These are phyloP conservation scores for Allophyes oxyacanthae DNA, from an alignment of 2,888 invertebrate species.

Conservation along the genomic window DNA sequence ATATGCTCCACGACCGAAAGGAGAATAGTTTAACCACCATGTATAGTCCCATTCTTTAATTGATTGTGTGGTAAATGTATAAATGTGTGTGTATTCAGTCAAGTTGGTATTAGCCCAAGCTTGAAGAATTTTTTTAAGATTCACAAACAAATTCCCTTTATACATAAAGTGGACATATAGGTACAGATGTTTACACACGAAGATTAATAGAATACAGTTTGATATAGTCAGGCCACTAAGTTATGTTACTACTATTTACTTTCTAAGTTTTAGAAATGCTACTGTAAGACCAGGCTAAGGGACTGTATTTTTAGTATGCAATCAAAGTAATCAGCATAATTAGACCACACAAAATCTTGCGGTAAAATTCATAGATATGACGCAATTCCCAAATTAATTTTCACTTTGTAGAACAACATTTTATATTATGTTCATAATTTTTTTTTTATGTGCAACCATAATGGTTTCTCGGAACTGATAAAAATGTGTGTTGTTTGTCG, in stretches of 20 bases:
- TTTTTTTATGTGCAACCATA: too few relatives aligned
- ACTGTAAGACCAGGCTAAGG: constrained; percentile 5
- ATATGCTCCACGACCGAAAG: too few relatives aligned
- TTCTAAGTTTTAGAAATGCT: constrained; percentile 6
- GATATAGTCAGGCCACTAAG: neutral
- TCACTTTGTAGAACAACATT: constrained; percentile 4
- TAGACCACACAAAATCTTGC: constrained; percentile 32
- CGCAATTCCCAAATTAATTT: constrained; percentile 11
- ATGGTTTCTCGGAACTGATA: constrained; percentile 13
- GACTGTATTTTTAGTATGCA: constrained; percentile 23
- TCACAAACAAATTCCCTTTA: constrained; percentile 16
- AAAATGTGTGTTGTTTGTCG: neutral
- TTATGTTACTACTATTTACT: constrained; percentile 11
- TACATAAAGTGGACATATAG: constrained; percentile 1
- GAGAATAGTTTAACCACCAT: too few relatives aligned
- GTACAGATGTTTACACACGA: neutral
- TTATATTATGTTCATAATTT: neutral
- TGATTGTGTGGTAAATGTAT: neutral
- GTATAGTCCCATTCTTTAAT: too few relatives aligned
- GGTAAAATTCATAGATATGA: constrained; percentile 33
- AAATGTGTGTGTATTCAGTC: constrained; percentile 2
- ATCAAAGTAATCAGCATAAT: constrained; percentile 15
- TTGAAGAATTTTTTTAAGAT: constrained; percentile 1
- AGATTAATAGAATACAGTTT: neutral
- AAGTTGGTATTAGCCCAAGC: constrained; percentile 9